A percentile compares a stretch with the other conserved stretches of the same genome.
phyloP scores from a whole-genome alignment of 2,888 invertebrate genomes.

The Eupithecia vulgata region DNA sequence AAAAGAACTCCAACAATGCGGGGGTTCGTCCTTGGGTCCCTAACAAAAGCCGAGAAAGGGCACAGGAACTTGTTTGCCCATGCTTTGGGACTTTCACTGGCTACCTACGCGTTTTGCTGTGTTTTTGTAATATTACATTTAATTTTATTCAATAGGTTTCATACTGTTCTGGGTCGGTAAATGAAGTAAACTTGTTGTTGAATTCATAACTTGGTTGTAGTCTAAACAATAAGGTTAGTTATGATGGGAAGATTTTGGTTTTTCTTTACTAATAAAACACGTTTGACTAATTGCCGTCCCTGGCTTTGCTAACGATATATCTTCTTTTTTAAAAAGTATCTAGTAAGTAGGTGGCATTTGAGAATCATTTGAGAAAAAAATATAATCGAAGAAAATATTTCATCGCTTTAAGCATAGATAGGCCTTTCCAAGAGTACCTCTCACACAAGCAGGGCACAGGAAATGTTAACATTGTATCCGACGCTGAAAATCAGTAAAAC shows the following conservation, averaged over 20 bases:
- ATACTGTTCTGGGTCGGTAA: not conserved
- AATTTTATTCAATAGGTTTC: conserved; percentile 17
- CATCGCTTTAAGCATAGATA: not conserved
- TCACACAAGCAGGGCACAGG: not conserved
- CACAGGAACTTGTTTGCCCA: conserved; percentile 79
- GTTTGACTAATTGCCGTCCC: not conserved
- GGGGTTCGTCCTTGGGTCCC: conserved; percentile 78
- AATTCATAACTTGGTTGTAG: not conserved
- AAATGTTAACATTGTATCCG: conserved; percentile 28
- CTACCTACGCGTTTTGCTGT: conserved; percentile 74
- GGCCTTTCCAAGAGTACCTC: not conserved
- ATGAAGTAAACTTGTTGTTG: not conserved
- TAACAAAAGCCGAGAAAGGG: conserved; percentile 83
- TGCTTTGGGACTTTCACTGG: conserved; percentile 82
- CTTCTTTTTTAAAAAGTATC: too few relatives aligned
- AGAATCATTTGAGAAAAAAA: too few relatives aligned
- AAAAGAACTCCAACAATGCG: conserved; percentile 78
- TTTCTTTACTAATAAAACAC: not conserved
- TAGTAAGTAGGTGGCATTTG: too few relatives aligned
- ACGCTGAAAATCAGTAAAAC: conserved; percentile 29
- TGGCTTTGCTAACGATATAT: not conserved
- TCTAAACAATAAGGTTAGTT: not conserved
- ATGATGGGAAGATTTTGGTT: not conserved
- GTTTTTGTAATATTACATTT: conserved; percentile 30
- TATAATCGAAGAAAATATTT: too few relatives aligned